Conservation (phyloP, 1,140 invertebrate species). For the Zaprionus nigranus region DNA sequence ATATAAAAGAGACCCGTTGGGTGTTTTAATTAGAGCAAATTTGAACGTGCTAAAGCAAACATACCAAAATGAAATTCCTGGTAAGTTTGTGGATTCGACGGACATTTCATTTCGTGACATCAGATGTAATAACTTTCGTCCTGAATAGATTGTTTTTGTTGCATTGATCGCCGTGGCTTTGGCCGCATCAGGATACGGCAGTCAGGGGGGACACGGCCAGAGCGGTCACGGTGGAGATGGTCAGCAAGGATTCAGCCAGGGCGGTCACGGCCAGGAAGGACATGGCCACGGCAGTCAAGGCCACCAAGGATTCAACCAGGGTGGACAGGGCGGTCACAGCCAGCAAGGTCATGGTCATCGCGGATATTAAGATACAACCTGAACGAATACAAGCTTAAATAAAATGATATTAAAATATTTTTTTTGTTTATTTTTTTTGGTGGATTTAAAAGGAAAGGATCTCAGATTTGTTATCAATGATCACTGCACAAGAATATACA, state of each 20-base stretch:
- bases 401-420: too few relatives aligned
- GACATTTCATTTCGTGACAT: too few relatives aligned
- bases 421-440: too few relatives aligned
- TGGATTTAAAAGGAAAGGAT: too few relatives aligned
- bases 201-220: slow-evolving; percentile 39
- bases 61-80: not conserved
- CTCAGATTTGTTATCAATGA: too few relatives aligned
- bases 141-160: not conserved
- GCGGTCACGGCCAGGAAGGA: slow-evolving; percentile 36
- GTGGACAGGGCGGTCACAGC: slow-evolving; percentile 30
- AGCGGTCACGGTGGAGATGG: slow-evolving; percentile 44
- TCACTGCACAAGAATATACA: too few relatives aligned
- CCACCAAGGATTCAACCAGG: slow-evolving; percentile 34
- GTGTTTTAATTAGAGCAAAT: not conserved
- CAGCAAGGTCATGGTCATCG: too few relatives aligned
- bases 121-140: too few relatives aligned
- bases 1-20: not conserved
- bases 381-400: too few relatives aligned
- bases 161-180: not conserved
- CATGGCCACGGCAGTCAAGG: too few relatives aligned
- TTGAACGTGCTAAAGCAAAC: not conserved
- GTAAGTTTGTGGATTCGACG: not conserved
- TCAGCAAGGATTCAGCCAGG: slow-evolving; percentile 35
- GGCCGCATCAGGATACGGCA: too few relatives aligned
- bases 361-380: too few relatives aligned